These are phyloP conservation scores for Mustelus asterias DNA, from an alignment of 2,113 vertebrate genomes.

Conservation along the genomic window DNA sequence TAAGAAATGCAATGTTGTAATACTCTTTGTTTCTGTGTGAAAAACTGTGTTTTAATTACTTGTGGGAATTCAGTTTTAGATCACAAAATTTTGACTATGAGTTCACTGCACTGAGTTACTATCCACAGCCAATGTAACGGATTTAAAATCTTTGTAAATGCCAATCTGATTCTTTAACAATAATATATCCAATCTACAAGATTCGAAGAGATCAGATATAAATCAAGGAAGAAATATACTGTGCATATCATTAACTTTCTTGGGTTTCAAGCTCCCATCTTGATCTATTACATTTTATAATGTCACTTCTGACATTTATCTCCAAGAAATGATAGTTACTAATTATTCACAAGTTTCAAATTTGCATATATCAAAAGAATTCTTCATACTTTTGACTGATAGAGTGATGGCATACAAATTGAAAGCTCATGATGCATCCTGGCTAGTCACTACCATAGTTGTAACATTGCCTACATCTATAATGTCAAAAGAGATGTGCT, in stretches of 20 bases:
- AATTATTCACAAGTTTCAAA: neutral
- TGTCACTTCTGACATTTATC: neutral
- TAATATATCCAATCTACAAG: neutral
- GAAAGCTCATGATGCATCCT: neutral
- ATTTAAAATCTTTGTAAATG: neutral
- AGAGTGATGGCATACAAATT: neutral
- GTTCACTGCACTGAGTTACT: neutral
- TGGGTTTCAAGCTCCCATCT: neutral
- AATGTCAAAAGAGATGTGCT: neutral
- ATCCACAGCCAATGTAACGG: neutral
- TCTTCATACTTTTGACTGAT: neutral
- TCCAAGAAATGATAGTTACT: neutral
- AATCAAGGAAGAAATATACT: neutral
- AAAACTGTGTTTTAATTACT: neutral
- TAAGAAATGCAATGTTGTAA: neutral
- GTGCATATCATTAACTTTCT: neutral
- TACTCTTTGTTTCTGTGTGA: neutral
- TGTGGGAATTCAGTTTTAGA: neutral
- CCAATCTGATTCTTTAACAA: constrained; percentile 9
- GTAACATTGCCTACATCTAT: neutral
- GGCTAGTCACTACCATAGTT: neutral
- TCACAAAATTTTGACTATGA: neutral
- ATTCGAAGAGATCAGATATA: neutral
- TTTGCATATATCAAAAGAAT: neutral
- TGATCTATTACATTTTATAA: neutral